These are phyloP conservation scores for Ceramica pisi DNA, from an alignment of 2,888 invertebrate species.

Conservation along the genomic window DNA sequence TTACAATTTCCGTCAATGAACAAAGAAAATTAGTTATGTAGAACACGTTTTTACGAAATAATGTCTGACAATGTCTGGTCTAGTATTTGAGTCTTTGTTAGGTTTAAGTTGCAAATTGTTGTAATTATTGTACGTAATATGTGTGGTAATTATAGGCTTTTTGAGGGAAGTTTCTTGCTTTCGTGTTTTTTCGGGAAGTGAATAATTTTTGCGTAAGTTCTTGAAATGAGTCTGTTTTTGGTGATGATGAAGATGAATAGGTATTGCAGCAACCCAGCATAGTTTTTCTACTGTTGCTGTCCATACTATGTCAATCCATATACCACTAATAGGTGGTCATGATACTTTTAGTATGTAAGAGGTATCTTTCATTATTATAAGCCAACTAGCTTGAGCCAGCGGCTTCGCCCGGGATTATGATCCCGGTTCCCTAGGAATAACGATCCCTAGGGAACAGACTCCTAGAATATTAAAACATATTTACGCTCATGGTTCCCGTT, in stretches of 20 bases:
- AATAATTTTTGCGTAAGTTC: neutral
- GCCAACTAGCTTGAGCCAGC: too few relatives aligned
- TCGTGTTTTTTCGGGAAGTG: neutral
- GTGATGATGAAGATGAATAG: neutral
- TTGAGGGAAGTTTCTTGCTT: neutral
- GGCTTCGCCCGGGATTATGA: too few relatives aligned
- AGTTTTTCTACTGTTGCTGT: neutral
- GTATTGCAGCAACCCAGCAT: neutral
- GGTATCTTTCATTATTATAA: neutral
- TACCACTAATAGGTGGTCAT: too few relatives aligned
- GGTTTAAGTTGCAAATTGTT: conserved; percentile 1
- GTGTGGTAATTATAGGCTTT: conserved; percentile 8
- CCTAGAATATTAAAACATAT: too few relatives aligned
- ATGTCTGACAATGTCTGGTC: conserved; percentile 5
- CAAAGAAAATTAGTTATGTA: conserved; percentile 37
- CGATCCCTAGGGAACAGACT: too few relatives aligned
- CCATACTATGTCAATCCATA: too few relatives aligned
- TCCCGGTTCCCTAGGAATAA: too few relatives aligned
- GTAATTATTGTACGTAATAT: neutral
- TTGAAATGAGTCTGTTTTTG: neutral
- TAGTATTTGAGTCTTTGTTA: conserved; percentile 26
- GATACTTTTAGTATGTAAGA: too few relatives aligned
- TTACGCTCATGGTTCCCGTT: too few relatives aligned
- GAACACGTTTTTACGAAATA: conserved; percentile 21
- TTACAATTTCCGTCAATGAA: conserved; percentile 47